phyloP scores from a whole-genome alignment of 2,888 invertebrate species.

The Leptinotarsa peninsularis region DNA sequence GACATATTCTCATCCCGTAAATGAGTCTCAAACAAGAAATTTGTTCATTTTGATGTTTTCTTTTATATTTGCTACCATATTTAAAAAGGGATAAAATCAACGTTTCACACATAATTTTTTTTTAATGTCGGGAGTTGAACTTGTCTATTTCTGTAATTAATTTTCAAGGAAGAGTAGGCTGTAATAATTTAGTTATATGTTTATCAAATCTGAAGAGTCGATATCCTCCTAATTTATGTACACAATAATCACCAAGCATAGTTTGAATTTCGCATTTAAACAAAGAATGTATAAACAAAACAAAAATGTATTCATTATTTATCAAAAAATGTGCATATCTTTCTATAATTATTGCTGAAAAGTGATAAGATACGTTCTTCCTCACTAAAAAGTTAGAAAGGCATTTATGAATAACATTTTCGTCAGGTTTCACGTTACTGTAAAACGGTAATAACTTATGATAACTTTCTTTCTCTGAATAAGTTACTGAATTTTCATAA shows the following conservation, averaged over 20 bases:
- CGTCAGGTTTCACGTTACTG: neutral
- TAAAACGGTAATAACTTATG: neutral
- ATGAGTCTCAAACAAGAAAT: too few relatives aligned
- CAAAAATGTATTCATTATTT: neutral
- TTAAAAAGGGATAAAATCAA: too few relatives aligned
- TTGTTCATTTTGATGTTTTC: too few relatives aligned
- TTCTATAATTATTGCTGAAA: neutral
- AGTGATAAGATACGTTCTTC: neutral
- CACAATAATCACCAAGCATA: conserved; percentile 1
- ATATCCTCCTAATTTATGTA: neutral
- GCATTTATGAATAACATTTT: neutral
- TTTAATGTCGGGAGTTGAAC: too few relatives aligned
- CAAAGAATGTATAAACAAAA: neutral
- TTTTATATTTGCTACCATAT: too few relatives aligned
- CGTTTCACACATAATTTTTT: too few relatives aligned
- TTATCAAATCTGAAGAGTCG: too few relatives aligned
- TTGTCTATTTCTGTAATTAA: too few relatives aligned
- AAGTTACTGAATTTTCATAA: too few relatives aligned
- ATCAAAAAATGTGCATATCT: conserved; percentile 2
- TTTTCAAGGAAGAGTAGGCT: too few relatives aligned
- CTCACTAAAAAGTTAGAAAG: neutral
- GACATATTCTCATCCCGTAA: too few relatives aligned
- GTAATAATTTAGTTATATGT: too few relatives aligned
- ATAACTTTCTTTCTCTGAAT: neutral
- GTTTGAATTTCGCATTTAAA: neutral